Base-by-base conservation (phyloP, 2,113 vertebrate genomes). In the Bos taurus region DNA sequence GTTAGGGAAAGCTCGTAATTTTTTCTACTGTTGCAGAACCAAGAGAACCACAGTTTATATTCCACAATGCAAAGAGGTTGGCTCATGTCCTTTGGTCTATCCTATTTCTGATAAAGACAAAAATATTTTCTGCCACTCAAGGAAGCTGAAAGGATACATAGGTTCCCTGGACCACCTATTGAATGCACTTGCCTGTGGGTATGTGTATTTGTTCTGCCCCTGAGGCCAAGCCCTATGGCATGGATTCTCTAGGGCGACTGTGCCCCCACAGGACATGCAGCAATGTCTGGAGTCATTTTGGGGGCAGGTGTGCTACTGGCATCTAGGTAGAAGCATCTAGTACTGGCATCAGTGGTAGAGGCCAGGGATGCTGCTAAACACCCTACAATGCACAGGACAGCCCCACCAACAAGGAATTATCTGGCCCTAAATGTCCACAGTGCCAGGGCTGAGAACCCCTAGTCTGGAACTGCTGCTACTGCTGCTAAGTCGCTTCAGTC, bases 111-210 rank as follows among this genome's bases (percentile, higher is more conserved):
- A 62, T 26, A 74, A 87, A 21, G 33, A 64, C 33, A 52, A 74
- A 97, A 93, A 33, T 54, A 67, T 9, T 19, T 56, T 86, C 64
- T 92, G 90, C 40, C 80, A n/a, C 64, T 77, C 57, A 25, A 43
- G 96, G 46, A 80, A 86, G 81, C 48, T 26, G 14, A 84, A 33
- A 92, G 33, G n/a, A n/a, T 13, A 2, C 2, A 5, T 0, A 30
- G 2, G 6, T 12, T n/a, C 40, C 82, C 64, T 12, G 74, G 33
- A 43, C n/a, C 19, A 28, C 11, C 2, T 64, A 46, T 0, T n/a
- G 50, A 33, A 92, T 0, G 3, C 8, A 52, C 54, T 50, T 30
- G 46, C 28, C 77, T 30, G 13, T 5, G 59, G 30, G 14, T 1
- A 1, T 52, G 25, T 23, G 1, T 36, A 9, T 43, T 2, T 91